Evolutionary conservation across 2,113 vertebrate genomes (phyloP).

Genomic region (Chaetura pelagica): DNA sequence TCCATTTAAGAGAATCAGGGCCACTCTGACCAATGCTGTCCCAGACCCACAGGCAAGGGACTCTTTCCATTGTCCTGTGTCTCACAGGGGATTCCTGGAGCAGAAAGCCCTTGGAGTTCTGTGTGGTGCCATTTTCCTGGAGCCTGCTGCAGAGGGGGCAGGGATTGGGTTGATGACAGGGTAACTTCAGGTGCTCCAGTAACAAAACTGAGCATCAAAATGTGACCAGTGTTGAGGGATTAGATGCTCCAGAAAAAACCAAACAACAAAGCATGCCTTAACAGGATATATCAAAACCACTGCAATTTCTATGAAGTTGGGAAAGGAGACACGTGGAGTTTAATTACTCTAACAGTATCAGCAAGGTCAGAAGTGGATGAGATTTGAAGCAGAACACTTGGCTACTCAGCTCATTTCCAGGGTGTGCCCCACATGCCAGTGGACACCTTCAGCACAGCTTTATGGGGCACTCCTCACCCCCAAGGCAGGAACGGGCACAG

Average conservation of each 20-base stretch:
- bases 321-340: not conserved
- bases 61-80: not conserved
- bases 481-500: not conserved
- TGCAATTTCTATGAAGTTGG: not conserved
- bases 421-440: not conserved
- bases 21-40: not conserved
- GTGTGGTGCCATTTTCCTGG: not conserved
- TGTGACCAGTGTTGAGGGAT: not conserved
- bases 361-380: not conserved
- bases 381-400: not conserved
- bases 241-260: not conserved
- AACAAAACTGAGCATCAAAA: not conserved
- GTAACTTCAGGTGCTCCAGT: not conserved
- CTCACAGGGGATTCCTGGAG: not conserved
- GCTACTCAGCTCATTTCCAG: not conserved
- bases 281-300: not conserved
- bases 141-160: not conserved
- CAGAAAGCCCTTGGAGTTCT: not conserved
- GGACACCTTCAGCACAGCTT: not conserved
- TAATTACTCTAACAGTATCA: not conserved
- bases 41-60: not conserved
- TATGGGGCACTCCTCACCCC: not conserved
- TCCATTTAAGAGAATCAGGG: not conserved
- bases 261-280: not conserved
- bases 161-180: not conserved